Evolutionary conservation across 92 coral and sea anemone species (phyloP), one percentile per base, ranked within the genome.

Genomic region (Siderastrea siderea): DNA sequence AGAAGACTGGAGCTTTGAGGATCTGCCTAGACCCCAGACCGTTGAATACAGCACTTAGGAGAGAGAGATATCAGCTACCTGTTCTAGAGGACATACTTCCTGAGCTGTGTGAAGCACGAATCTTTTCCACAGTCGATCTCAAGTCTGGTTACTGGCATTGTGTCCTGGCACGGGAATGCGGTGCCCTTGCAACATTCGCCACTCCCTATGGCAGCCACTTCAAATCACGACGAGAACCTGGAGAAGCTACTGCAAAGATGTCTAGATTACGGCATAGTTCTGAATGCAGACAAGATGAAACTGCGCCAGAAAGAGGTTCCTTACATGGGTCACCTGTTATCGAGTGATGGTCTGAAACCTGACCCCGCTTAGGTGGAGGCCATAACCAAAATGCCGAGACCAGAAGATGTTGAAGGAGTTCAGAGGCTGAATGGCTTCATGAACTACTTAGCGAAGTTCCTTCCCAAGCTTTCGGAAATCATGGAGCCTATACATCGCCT

Each of bases 131-230:
- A 6, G 68, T 87, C 11, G 81, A 78, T 71, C 86, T 87, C 70
- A 77, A 71, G 47, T 71, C 89, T 5, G 94, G 91, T 0, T 91
- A 81, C 74, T 91, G 89, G 92, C 92, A 87, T 75, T 81, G 91
- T 61, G 91, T 87, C 46, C 84, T 90, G 86, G 38, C 38, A 26
- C 38, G 0, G 38, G 38, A 26, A 26, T 26, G 0, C 0, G 0
- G 38, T 26, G 38, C 38, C 38, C 38, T 26, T 26, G 0, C 38
- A 26, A 26, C 0, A 26, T 26, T 26, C 55, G 89, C 90, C 19
- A 90, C 90, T 14, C 90, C 86, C n/a, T 85, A 51, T 49, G 81
- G 93, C n/a, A 59, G 86, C 84, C 7, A 62, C 60, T 10, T 73
- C 65, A 12, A 76, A 85, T 54, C 91, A 87, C 48, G 91, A 86